Evolutionary conservation across 1,140 invertebrate genomes (phyloP), one percentile per base, ranked within the genome.

Genomic region (Cotesia vestalis): DNA sequence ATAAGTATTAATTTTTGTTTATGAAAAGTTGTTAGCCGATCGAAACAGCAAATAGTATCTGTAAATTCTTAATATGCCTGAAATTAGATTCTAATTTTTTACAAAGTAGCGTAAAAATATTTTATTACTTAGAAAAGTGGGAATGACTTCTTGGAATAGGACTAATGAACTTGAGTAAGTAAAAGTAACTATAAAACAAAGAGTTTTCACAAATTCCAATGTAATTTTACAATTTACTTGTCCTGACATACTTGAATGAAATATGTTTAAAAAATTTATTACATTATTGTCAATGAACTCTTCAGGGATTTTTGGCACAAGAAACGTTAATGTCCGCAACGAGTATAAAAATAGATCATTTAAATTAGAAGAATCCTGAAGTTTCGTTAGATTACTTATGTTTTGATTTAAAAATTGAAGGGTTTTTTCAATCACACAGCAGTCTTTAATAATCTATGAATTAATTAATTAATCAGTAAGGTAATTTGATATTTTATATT

Each of bases 1-100:
- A 75, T 12, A 5, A 80, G 64, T 4, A 78, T 81, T 51, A 85
- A 38, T 27, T 80, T 67, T 60, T 68, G 75, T 72, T 85, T 82
- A 36, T 69, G 60, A 9, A 52, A 57, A 63, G 62, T 75, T 14
- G 77, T 78, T 2, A 82, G 55, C 12, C 64, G 69, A 17, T 77
- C 60, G 8, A 72, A 73, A 11, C 12, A 35, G 8, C 80, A 55
- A 53, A 80, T 75, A 53, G 27, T 14, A 17, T 77, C 55, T 4
- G 74, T 64, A 4, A 84, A 14, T 66, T 78, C 83, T 84, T 51
- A 12, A 75, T 3, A 69, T 52, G 27, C 4, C 34, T 57, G 35
- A 8, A 73, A 46, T 38, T 35, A 71, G 69, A 6, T n/a, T 55
- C 5, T 17, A 55, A 14, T n/a, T 60, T 34, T 69, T 34, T n/a